Conservation (phyloP, 1,140 invertebrate genomes). For the Eulimnadia texana region DNA sequence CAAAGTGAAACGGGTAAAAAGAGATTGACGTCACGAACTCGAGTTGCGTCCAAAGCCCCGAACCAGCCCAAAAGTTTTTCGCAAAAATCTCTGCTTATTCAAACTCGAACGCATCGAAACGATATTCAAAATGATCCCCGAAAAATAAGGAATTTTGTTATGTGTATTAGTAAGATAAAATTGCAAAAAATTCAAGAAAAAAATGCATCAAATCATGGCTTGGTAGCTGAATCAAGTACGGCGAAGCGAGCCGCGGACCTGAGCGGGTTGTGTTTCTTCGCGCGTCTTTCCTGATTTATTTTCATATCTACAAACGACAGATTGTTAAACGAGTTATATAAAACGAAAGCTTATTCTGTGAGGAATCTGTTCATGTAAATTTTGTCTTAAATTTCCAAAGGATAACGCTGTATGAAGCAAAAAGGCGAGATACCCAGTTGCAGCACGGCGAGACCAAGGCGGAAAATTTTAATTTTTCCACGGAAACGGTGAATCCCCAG, state of each 20-base stretch:
- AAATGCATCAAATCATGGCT: background rate
- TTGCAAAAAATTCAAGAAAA: background rate
- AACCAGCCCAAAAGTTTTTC: background rate
- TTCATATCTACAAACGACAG: too few relatives aligned
- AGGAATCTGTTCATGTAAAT: background rate
- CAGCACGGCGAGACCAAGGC: too few relatives aligned
- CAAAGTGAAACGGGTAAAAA: background rate
- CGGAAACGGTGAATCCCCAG: background rate
- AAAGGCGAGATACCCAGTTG: background rate
- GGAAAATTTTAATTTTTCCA: background rate
- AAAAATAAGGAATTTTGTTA: background rate
- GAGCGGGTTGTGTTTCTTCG: conserved; percentile 7
- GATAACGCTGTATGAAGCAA: background rate
- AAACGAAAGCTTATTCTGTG: conserved; percentile 1
- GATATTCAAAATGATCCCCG: too few relatives aligned
- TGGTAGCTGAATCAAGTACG: background rate
- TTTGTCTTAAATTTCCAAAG: background rate
- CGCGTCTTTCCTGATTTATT: background rate
- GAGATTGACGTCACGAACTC: background rate
- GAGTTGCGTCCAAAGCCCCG: background rate
- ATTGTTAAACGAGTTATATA: background rate
- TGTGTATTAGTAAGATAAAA: background rate
- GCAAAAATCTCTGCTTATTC: background rate
- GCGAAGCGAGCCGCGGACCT: background rate
- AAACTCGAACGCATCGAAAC: too few relatives aligned